phyloP scores from a whole-genome alignment of 1,140 invertebrate species.

The Apis mellifera region DNA sequence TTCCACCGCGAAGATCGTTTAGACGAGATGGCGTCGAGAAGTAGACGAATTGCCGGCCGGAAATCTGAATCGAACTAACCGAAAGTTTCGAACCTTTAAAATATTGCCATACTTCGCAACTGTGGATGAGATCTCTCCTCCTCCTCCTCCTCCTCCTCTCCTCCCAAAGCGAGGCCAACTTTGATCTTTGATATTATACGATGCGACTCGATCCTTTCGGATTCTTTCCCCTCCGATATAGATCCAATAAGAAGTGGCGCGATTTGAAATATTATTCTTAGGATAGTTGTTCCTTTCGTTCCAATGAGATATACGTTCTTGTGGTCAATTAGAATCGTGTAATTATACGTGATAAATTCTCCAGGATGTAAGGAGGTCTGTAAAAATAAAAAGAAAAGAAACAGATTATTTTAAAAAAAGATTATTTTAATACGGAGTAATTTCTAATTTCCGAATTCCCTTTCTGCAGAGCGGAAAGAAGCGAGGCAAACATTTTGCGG shows the following conservation, averaged over 20 bases:
- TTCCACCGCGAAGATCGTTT: conserved; percentile 32
- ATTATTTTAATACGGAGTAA: too few species aligned
- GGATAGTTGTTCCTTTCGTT: too few species aligned
- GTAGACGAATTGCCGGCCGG: conserved; percentile 36
- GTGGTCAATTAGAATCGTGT: too few species aligned
- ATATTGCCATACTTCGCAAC: conserved; percentile 46
- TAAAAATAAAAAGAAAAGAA: too few species aligned
- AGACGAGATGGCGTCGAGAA: conserved; percentile 41
- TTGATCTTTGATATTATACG: conserved; percentile 31
- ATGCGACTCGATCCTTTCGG: neutral
- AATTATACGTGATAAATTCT: too few species aligned
- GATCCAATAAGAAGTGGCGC: neutral
- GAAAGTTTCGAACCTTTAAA: conserved; percentile 42
- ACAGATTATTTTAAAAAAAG: too few species aligned
- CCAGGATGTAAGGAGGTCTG: too few species aligned
- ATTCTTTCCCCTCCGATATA: neutral
- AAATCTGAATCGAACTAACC: conserved; percentile 40
- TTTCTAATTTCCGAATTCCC: neutral
- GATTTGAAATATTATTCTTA: neutral
- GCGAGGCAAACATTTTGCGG: neutral
- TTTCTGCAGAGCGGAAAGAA: neutral
- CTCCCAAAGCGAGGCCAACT: conserved; percentile 1
- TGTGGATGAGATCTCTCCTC: conserved; percentile 1
- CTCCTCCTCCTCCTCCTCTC: neutral
- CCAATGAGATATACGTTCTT: too few species aligned